These are phyloP conservation scores for Ophioninae sp. DNA, from an alignment of 2,888 invertebrate genomes.

Conservation along the genomic window DNA sequence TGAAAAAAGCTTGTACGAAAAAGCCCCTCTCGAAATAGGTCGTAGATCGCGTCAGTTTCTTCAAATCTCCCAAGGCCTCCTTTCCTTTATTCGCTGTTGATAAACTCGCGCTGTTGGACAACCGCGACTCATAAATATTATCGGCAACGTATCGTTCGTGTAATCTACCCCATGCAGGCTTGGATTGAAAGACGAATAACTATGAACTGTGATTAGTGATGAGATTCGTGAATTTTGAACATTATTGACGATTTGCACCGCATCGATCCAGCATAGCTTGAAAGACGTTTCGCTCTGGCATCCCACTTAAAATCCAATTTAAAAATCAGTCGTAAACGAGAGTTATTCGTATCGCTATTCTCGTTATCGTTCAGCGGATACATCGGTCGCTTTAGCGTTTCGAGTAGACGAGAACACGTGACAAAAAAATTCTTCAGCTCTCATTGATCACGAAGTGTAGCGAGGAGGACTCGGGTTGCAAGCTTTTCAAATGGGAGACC, in stretches of 20 bases:
- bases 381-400: background rate
- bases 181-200: too few species aligned
- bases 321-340: background rate
- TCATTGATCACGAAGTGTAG: background rate
- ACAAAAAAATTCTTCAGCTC: conserved; percentile 10
- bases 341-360: background rate
- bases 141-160: background rate
- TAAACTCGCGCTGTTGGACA: background rate
- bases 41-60: background rate
- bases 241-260: too few species aligned
- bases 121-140: background rate
- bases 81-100: background rate
- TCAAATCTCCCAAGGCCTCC: background rate
- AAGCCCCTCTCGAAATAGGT: background rate
- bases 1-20: background rate
- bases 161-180: too few species aligned
- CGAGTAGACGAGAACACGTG: background rate
- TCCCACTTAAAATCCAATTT: background rate
- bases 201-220: too few species aligned
- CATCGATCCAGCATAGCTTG: too few species aligned
- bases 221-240: too few species aligned
- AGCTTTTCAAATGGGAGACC: conserved; percentile 33
- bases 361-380: background rate
- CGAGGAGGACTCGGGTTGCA: conserved; percentile 30
- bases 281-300: too few species aligned